Conservation (phyloP, 2,113 vertebrate genomes). For the Natator depressus region DNA sequence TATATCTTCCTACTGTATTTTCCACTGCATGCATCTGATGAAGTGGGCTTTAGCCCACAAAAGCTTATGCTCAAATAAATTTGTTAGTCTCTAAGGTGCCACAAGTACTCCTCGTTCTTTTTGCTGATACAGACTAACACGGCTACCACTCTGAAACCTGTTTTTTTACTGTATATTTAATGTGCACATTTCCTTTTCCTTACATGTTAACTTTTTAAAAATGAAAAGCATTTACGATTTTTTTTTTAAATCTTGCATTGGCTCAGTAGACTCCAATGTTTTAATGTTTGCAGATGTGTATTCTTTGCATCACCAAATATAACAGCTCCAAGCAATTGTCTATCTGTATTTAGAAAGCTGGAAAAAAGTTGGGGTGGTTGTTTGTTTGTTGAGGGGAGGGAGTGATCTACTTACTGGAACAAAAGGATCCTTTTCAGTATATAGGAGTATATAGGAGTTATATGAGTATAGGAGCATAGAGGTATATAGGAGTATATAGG, state of each 20-base stretch:
- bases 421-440: slow-evolving; percentile 64
- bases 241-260: neutral
- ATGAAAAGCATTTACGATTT: neutral
- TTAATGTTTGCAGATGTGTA: neutral
- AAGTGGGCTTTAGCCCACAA: no score
- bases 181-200: neutral
- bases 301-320: neutral
- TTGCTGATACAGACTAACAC: no score
- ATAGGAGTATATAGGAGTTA: no score
- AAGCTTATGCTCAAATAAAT: no score
- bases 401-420: slow-evolving; percentile 1
- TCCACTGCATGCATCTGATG: no score
- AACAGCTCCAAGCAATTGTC: neutral
- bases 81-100: no score
- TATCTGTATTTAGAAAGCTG: neutral
- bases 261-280: neutral
- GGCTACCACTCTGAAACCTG: no score
- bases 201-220: neutral
- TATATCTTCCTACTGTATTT: no score
- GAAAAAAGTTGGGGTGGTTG: neutral
- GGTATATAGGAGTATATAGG: no score
- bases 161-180: neutral
- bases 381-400: neutral
- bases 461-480: no score
- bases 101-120: no score